Percentiles rank a stretch among this genome's conserved stretches.
These are phyloP conservation scores for Xiphophorus hellerii DNA, from an alignment of 2,113 vertebrate genomes.

Conservation along the genomic window DNA sequence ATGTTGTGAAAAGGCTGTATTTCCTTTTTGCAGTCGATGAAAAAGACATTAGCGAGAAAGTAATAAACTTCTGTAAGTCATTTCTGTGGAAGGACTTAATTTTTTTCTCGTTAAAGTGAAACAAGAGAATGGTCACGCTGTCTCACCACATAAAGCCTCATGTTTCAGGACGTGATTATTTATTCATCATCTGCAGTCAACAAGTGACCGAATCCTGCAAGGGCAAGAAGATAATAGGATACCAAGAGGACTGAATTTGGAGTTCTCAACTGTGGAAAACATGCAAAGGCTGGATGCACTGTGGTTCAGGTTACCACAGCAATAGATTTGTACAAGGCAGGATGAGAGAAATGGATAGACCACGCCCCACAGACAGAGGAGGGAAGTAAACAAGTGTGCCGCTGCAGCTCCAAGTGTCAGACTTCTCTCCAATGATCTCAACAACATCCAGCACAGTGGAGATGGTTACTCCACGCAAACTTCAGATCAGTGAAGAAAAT, in stretches of 20 bases:
- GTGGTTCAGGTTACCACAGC: constrained; percentile 29
- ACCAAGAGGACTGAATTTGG: constrained; percentile 4
- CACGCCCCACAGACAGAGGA: constrained; percentile 41
- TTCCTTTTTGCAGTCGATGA: not conserved
- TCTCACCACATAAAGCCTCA: constrained; percentile 21
- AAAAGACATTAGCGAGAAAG: not conserved
- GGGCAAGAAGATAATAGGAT: not conserved
- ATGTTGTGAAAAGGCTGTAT: not conserved
- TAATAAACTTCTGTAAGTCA: not conserved
- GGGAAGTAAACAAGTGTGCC: constrained; percentile 39
- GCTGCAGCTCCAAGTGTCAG: not conserved
- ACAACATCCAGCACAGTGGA: constrained; percentile 50
- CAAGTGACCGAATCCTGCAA: constrained; percentile 42
- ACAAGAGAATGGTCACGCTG: not conserved
- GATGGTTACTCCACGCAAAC: constrained; percentile 67
- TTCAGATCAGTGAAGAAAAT: constrained; percentile 62
- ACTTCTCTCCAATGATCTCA: constrained; percentile 48
- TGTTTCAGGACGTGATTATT: constrained; percentile 59
- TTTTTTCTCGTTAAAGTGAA: not conserved
- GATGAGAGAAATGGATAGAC: constrained; percentile 9
- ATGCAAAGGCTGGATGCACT: not conserved
- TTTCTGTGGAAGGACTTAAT: not conserved
- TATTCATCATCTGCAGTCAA: constrained; percentile 53
- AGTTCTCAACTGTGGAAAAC: not conserved
- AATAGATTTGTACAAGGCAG: not conserved